phyloP scores from a whole-genome alignment of 2,113 vertebrate genomes.

The Euleptes europaea region DNA sequence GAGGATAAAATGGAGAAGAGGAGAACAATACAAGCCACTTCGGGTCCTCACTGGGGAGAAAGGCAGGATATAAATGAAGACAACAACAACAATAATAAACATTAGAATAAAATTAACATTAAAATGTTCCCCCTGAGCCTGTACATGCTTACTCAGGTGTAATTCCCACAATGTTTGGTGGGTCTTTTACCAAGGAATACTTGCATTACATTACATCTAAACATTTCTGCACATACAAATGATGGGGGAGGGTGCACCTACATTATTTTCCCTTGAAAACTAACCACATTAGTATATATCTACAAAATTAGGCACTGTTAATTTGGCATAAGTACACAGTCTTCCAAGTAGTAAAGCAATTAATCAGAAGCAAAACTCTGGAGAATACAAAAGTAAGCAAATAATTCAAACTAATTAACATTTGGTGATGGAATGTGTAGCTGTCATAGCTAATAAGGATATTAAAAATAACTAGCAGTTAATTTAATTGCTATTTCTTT shows the following conservation, averaged over 20 bases:
- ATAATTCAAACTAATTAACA: constrained; percentile 69
- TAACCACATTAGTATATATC: constrained; percentile 24
- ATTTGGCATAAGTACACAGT: constrained; percentile 46
- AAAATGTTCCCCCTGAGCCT: background rate
- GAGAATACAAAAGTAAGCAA: constrained; percentile 64
- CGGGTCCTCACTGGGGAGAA: no score
- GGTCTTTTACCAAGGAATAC: no score
- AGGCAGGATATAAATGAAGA: no score
- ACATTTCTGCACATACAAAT: background rate
- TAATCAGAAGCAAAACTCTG: constrained; percentile 50
- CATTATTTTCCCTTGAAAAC: constrained; percentile 24
- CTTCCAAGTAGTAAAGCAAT: constrained; percentile 45
- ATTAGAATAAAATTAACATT: background rate
- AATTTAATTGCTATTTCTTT: constrained; percentile 53
- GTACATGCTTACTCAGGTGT: background rate
- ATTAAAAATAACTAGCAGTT: constrained; percentile 52
- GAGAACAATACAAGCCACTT: no score
- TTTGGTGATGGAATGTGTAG: constrained; percentile 40
- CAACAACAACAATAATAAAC: no score
- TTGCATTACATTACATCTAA: no score
- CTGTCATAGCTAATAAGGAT: constrained; percentile 60
- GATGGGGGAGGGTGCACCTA: no score
- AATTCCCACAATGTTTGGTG: background rate
- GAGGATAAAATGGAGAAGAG: no score
- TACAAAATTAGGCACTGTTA: constrained; percentile 43